Percentiles rank a stretch among this genome's conserved stretches.
phyloP scores from a whole-genome alignment of 2,888 invertebrate genomes.

The Dryobotodes eremita region DNA sequence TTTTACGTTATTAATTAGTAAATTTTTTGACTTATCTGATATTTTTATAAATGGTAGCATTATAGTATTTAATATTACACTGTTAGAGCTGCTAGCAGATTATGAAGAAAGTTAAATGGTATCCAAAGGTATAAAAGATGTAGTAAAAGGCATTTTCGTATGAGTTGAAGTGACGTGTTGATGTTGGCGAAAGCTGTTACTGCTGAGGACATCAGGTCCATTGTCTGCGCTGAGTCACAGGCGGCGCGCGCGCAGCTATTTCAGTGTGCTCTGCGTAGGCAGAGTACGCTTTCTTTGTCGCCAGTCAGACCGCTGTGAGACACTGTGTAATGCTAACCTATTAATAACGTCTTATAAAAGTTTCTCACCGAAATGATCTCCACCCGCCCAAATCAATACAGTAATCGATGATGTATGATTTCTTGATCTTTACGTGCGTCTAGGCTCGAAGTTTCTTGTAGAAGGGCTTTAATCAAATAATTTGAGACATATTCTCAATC shows the following conservation, averaged over 20 bases:
- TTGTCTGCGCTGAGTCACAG: constrained; percentile 88
- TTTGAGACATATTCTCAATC: not conserved
- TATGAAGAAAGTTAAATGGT: not conserved
- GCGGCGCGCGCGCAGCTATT: constrained; percentile 87
- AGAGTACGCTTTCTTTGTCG: constrained; percentile 77
- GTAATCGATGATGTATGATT: not conserved
- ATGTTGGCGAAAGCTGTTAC: constrained; percentile 82
- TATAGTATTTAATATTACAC: not conserved
- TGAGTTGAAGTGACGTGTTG: constrained; percentile 71
- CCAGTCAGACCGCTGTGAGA: constrained; percentile 78
- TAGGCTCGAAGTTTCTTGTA: not conserved
- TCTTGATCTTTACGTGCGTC: not conserved
- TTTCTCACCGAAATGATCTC: constrained; percentile 23
- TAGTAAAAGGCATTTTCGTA: constrained; percentile 29
- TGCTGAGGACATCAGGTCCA: constrained; percentile 82
- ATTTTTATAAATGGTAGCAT: not conserved
- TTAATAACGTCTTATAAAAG: constrained; percentile 51
- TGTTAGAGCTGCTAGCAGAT: not conserved
- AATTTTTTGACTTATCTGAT: not conserved
- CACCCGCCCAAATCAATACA: not conserved
- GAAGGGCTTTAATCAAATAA: not conserved
- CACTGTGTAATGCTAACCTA: constrained; percentile 68
- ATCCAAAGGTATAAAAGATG: not conserved
- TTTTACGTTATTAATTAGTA: not conserved
- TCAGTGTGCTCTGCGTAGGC: constrained; percentile 83